Percentiles rank a stretch among this genome's conserved stretches.
Evolutionary conservation across 2,113 vertebrate genomes (phyloP).

Genomic region (Scomber scombrus): DNA sequence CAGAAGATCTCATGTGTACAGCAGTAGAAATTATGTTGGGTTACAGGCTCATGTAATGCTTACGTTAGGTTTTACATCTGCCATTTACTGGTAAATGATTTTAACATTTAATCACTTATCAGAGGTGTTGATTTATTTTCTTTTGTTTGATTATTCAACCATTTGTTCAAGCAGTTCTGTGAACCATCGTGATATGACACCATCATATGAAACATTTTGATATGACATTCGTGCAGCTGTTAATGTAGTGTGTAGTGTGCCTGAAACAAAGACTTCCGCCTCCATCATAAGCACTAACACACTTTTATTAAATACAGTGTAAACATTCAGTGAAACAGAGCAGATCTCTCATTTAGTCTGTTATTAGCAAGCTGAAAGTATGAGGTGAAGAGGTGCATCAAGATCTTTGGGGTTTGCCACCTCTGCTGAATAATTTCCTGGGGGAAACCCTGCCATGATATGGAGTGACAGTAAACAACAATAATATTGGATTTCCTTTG

Average conservation of each 20-base stretch:
- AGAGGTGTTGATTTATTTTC: background rate
- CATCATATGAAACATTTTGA: too few relatives aligned
- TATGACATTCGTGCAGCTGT: too few relatives aligned
- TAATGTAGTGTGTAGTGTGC: too few relatives aligned
- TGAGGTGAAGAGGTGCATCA: background rate
- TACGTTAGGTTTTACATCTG: too few relatives aligned
- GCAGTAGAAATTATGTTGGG: too few relatives aligned
- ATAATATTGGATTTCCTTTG: too few relatives aligned
- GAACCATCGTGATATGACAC: background rate
- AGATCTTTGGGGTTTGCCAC: background rate
- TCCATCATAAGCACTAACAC: too few relatives aligned
- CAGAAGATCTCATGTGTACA: background rate
- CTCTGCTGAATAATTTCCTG: background rate
- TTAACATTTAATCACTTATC: background rate
- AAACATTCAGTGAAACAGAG: background rate
- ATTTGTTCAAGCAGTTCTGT: background rate
- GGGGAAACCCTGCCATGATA: conserved; percentile 37
- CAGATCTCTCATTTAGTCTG: background rate
- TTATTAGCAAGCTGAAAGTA: background rate
- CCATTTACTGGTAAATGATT: background rate
- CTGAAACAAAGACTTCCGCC: too few relatives aligned
- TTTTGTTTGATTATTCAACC: background rate
- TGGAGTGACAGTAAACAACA: too few relatives aligned
- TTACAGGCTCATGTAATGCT: too few relatives aligned
- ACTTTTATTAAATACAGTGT: too few relatives aligned